Evolutionary conservation across 2,113 vertebrate species (phyloP).

Genomic region (Phaetusa simplex): DNA sequence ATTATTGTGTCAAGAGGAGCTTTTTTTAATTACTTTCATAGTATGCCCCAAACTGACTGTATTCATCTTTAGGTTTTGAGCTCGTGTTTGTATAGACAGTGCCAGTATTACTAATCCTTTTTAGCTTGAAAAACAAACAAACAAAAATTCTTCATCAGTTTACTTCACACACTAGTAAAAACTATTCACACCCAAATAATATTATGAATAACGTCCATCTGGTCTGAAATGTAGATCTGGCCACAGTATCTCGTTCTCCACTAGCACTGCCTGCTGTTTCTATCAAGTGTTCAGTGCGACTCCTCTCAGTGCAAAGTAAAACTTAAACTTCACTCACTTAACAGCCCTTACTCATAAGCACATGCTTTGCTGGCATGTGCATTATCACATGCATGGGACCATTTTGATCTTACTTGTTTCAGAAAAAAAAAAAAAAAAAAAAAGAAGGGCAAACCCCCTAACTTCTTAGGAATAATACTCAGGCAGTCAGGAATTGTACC

Average conservation of each 20-base stretch:
- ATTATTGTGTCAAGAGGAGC: not conserved
- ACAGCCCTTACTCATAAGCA: not conserved
- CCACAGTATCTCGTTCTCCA: not conserved
- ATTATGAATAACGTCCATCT: slow-evolving; percentile 23
- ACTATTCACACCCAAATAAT: not conserved
- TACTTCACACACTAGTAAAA: slow-evolving; percentile 34
- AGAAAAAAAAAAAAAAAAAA: not conserved
- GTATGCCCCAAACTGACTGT: not conserved
- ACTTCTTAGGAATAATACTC: not conserved
- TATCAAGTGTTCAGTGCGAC: not conserved
- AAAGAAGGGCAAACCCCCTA: not conserved
- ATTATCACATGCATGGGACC: not conserved
- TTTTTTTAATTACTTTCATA: not conserved
- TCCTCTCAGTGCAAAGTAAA: not conserved
- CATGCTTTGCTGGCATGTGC: not conserved
- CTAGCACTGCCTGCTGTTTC: not conserved
- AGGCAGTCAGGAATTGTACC: not conserved
- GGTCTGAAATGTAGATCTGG: slow-evolving; percentile 25
- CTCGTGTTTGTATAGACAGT: not conserved
- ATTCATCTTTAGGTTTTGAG: not conserved
- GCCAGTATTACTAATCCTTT: not conserved
- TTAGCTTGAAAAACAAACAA: not conserved
- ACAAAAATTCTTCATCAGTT: not conserved
- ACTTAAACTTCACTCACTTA: not conserved
- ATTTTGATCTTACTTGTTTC: not conserved